phyloP scores from a whole-genome alignment of 2,888 invertebrate genomes.

The Biston betularia region DNA sequence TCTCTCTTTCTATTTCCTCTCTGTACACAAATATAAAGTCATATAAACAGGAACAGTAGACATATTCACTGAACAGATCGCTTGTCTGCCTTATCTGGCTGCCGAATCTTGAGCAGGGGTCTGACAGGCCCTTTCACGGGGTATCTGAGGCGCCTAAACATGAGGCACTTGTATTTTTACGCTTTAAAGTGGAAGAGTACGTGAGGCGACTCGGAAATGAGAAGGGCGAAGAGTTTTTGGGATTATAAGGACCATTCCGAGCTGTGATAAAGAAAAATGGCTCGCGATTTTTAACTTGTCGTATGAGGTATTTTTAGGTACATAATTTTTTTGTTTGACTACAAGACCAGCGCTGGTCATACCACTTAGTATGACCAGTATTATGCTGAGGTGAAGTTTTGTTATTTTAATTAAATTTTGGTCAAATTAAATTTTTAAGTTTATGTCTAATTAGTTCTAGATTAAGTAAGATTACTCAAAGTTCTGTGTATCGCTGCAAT shows the following conservation, averaged over 20 bases:
- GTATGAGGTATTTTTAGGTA: not conserved
- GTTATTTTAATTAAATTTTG: too few relatives aligned
- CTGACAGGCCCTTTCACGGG: constrained; percentile 37
- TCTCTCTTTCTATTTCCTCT: constrained; percentile 12
- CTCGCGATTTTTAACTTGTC: not conserved
- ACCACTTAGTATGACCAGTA: too few relatives aligned
- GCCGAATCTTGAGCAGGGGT: constrained; percentile 37
- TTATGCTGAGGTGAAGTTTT: too few relatives aligned
- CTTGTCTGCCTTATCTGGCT: constrained; percentile 31
- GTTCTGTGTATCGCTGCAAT: too few relatives aligned
- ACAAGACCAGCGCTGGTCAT: too few relatives aligned
- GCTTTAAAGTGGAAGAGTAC: constrained; percentile 23
- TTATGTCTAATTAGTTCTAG: too few relatives aligned
- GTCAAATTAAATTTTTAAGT: too few relatives aligned
- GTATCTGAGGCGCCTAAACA: constrained; percentile 25
- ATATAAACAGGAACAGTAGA: constrained; percentile 30
- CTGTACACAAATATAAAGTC: constrained; percentile 16
- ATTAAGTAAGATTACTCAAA: too few relatives aligned
- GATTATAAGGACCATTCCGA: constrained; percentile 11
- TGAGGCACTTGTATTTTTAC: constrained; percentile 31
- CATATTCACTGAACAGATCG: constrained; percentile 35
- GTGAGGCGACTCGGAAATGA: constrained; percentile 13
- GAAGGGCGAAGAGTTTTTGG: constrained; percentile 14
- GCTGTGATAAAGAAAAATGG: constrained; percentile 5
- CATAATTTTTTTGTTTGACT: too few relatives aligned